A percentile compares a stretch with the other conserved stretches of the same genome.
Conservation (phyloP, 2,113 vertebrate species). For the Epinephelus fuscoguttatus region DNA sequence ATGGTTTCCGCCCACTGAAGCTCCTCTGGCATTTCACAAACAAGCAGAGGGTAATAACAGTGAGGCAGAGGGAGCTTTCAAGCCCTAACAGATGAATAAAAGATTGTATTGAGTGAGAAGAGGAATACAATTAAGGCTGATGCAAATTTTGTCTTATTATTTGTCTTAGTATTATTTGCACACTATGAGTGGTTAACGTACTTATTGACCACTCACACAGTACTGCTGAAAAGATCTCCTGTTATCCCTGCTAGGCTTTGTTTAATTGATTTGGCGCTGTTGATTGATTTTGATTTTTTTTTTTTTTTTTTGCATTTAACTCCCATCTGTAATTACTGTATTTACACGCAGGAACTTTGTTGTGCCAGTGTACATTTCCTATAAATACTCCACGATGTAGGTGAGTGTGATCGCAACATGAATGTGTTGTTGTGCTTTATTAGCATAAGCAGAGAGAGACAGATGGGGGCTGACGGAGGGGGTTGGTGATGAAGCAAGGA, state of each 20-base stretch:
- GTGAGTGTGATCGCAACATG: neutral
- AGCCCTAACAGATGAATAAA: slow-evolving; percentile 51
- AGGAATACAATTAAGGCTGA: slow-evolving; percentile 19
- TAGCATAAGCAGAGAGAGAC: slow-evolving; percentile 20
- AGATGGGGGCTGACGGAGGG: slow-evolving; percentile 23
- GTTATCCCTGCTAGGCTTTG: neutral
- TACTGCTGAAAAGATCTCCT: neutral
- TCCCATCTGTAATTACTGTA: slow-evolving; percentile 12
- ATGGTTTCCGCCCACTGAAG: slow-evolving; percentile 59
- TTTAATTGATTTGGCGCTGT: slow-evolving; percentile 40
- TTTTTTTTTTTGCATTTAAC: neutral
- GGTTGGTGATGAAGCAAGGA: neutral
- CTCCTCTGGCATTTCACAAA: slow-evolving; percentile 64
- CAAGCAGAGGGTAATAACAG: slow-evolving; percentile 47
- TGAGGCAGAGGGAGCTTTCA: slow-evolving; percentile 13
- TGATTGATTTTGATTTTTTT: slow-evolving; percentile 19
- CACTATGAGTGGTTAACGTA: neutral
- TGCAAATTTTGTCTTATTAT: slow-evolving; percentile 2
- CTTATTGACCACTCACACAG: slow-evolving; percentile 40
- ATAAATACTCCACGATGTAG: neutral
- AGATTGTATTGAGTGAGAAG: slow-evolving; percentile 30
- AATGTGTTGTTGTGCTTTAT: neutral
- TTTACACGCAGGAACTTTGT: neutral
- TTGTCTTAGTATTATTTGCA: neutral
- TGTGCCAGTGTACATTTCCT: neutral